Conservation (phyloP, 1,140 invertebrate species). For the Drosophila novamexicana region DNA sequence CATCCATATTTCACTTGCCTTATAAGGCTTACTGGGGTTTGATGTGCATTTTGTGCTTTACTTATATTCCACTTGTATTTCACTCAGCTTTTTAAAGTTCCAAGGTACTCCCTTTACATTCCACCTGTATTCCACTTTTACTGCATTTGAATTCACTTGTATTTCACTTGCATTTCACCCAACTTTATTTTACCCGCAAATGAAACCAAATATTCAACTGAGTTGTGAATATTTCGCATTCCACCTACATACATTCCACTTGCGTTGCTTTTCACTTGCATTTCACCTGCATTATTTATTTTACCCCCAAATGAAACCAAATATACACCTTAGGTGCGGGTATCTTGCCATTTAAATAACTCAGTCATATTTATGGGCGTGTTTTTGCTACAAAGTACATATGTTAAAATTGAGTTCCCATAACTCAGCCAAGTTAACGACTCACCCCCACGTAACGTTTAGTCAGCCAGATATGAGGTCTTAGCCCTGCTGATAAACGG, state of each 20-base stretch:
- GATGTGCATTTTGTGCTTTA: too few species aligned
- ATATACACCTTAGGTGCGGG: neutral
- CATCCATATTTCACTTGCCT: too few species aligned
- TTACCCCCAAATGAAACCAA: too few species aligned
- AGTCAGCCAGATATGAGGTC: neutral
- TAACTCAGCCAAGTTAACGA: neutral
- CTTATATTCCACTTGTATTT: neutral
- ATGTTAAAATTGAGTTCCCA: neutral
- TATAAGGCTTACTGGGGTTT: too few species aligned
- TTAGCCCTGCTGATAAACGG: conserved; percentile 18
- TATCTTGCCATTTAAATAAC: neutral
- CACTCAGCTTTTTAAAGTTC: neutral
- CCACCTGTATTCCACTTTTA: neutral
- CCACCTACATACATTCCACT: too few species aligned
- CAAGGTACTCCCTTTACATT: too few species aligned
- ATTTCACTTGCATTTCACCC: neutral
- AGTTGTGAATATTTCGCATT: neutral
- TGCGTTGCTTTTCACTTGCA: neutral
- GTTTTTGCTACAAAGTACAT: neutral
- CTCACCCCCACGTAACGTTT: neutral
- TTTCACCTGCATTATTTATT: neutral
- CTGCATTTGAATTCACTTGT: neutral
- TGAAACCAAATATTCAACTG: too few species aligned
- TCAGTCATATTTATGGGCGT: neutral
- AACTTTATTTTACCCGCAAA: neutral